Evolutionary conservation across 2,888 invertebrate genomes (phyloP), one percentile per base, ranked within the genome.

Genomic region (Kryphioiulus occultus): DNA sequence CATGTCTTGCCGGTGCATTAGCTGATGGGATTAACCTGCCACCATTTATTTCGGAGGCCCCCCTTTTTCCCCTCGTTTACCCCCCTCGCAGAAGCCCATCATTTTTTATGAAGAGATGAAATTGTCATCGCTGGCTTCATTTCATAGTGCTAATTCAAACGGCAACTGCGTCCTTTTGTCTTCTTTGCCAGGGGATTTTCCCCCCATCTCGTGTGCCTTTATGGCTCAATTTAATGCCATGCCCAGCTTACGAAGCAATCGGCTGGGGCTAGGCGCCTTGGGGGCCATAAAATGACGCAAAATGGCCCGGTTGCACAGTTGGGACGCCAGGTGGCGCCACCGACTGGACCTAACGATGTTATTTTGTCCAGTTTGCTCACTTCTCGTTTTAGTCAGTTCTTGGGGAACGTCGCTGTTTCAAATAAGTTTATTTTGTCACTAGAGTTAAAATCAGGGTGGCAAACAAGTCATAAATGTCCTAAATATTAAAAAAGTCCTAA

Each of bases 11-110:
- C 26, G 26, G 68, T 68, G 68, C 68, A 68, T 68, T 68, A 68
- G 68, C 68, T 68, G 68, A 68, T 68, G 68, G 68, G 68, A 68
- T 68, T 68, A 68, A 68, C 68, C 68, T 68, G 68, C 68, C 68
- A 68, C 68, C 68, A 68, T 68, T 68, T 68, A 68, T 68, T 68
- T 68, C 26, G 68, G 26, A 68, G n/a, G 68, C 22, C 68, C 68
- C 22, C 7, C 26, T 68, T 68, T 68, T 68, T 68, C 68, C 26
- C 22, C 68, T 68, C 68, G 26, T 9, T 68, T 68, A 5, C n/a
- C 68, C 68, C 68, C 19, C 68, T 22, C 68, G 22, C 1, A 9
- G 68, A 26, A 68, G 2, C 26, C 39, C 68, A 68, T 68, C 68
- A 68, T 68, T 68, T 68, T 68, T 68, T 68, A 68, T 68, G 68